Base-by-base conservation (phyloP, 2,797 vertebrate species). In the Cyclura pinguis region DNA sequence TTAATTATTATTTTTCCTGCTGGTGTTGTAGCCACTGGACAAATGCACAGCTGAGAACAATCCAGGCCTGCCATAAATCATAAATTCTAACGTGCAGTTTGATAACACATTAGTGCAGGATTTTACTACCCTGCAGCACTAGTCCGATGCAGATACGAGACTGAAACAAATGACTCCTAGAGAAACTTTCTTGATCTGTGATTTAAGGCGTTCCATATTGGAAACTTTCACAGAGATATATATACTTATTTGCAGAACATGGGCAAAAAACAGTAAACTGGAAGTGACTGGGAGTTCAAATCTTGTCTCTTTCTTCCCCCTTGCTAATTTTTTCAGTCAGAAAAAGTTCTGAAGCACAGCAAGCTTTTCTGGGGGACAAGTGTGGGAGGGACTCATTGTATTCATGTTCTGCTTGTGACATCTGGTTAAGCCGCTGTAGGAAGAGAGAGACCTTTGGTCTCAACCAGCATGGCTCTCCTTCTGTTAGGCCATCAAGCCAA, bases 11-110 rank as follows among this genome's bases (percentile, higher is more conserved):
- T 52, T 72, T 42, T 12, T 55, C 50, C 52, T 59, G 67, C 13
- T 57, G 50, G 24, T 72, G 27, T 18, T 82, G 67, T 59, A 57
- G 24, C 52, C 8, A 38, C 16, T 47, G 80, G 64, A 88, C 38
- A 88, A 88, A 80, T 35, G 67, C 80, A 88, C 24, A 55, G 50
- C 50, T 59, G 35, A 73, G 20, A 82, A 82, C 67, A 59, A 73
- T 73, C 57, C 29, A 88, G 32, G 16, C 16, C 87, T 38, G 47
- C 32, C 72, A 52, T 47, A 55, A 50, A 29, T 81, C 27, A 81
- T 69, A 55, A 10, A 73, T 88, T 47, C 78, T 73, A 57, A 88
- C 24, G 57, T 42, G 67, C 8, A 32, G n/a, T 24, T 82, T 47
- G 69, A 73, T 38, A 83, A 82, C 35, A 67, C 9, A 32, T 67